Evolutionary conservation across 1,140 invertebrate genomes (phyloP), one percentile per base, ranked within the genome.

Genomic region (Pogonomyrmex barbatus): DNA sequence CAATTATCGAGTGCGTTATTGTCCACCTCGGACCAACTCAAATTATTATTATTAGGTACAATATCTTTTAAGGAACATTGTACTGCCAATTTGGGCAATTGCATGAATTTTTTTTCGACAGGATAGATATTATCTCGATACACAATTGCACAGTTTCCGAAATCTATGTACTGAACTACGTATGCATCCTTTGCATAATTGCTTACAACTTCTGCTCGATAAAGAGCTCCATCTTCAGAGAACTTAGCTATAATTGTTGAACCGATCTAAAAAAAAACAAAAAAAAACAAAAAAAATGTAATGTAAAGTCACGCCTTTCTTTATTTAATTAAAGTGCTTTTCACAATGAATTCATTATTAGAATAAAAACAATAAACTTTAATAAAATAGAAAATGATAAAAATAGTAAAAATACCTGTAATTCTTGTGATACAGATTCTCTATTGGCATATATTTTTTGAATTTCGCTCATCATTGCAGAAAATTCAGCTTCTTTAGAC

Each of bases 121-220:
- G 96, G 95, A 95, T 96, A 98, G 0, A 98, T 95, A 89, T 97
- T 96, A 73, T 93, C 94, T 0, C 93, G 92, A 50, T 96, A 94
- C 0, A 97, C 96, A 0, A 96, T 92, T 42, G 96, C 96, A 42
- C 95, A 95, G 91, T 98, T 98, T 47, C 97, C 97, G 90, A 97
- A 97, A 94, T 98, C 97, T 1, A 98, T 95, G 85, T 97, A 97
- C 45, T 96, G 95, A 0, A 98, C 96, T 50, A 96, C 95, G 89
- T 96, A 96, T 84, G 96, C 96, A 9, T 95, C 95, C 42, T 94
- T 93, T 2, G 14, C 14, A 85, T 96, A 96, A 2, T 95, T 91
- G 36, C 96, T 95, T 10, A 96, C 87, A 2, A 98, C 93, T 73
- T 96, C 95, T 2, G 96, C 97, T 58, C 97, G 94, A 93, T 97